Percentiles rank a stretch among this genome's conserved stretches.
These are phyloP conservation scores for Oreocharis arfaki DNA, from an alignment of 2,113 vertebrate species.

Conservation along the genomic window DNA sequence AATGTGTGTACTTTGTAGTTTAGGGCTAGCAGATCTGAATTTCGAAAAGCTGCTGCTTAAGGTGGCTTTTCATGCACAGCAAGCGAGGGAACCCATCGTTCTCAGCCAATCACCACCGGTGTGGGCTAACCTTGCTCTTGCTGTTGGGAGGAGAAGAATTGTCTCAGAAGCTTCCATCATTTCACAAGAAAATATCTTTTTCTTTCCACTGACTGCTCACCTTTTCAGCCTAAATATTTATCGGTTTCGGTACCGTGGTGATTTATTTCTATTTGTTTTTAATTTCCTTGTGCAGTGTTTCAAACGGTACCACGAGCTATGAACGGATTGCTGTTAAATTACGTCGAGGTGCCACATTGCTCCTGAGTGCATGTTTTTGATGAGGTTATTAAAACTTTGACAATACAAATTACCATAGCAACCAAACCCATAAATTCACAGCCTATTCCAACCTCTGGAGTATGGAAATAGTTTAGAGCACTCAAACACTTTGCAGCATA, in stretches of 20 bases:
- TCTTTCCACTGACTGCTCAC: constrained; percentile 14
- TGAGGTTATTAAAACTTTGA: constrained; percentile 58
- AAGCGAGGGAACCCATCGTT: not conserved
- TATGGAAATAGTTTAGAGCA: not conserved
- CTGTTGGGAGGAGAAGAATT: not conserved
- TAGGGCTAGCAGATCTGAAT: not conserved
- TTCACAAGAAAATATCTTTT: constrained; percentile 4
- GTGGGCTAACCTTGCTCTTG: not conserved
- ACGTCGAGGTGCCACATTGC: not conserved
- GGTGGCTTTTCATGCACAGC: not conserved
- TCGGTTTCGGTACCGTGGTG: not conserved
- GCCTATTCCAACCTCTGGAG: not conserved
- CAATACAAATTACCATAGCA: constrained; percentile 55
- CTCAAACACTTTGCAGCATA: not conserved
- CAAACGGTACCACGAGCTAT: not conserved
- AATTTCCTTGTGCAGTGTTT: constrained; percentile 33
- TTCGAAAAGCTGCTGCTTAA: not conserved
- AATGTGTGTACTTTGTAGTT: not conserved
- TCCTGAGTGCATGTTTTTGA: constrained; percentile 28
- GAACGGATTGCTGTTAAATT: constrained; percentile 27
- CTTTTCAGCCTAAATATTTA: constrained; percentile 21
- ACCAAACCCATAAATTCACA: constrained; percentile 28
- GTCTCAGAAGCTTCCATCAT: not conserved
- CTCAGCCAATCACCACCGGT: not conserved
- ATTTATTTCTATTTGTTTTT: constrained; percentile 61